Conservation (phyloP, 2,113 vertebrate genomes). For the Triplophysa tibetana region DNA sequence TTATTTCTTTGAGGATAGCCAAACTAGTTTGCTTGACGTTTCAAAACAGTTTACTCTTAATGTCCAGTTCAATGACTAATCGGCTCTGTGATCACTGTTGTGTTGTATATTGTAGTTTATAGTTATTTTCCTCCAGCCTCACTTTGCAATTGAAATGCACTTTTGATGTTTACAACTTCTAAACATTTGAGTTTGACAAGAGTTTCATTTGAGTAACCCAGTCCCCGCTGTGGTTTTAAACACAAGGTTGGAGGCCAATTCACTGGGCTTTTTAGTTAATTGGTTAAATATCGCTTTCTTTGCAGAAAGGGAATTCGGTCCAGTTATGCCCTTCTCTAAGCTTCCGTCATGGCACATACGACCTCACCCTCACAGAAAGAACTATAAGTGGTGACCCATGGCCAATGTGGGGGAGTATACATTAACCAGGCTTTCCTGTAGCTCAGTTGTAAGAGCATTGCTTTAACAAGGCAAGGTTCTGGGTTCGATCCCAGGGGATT, state of each 20-base stretch:
- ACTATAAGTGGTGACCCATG: background rate
- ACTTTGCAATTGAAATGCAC: constrained; percentile 63
- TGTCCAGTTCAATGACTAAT: constrained; percentile 27
- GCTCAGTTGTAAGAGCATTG: no score
- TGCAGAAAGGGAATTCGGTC: constrained; percentile 48
- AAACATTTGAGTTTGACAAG: constrained; percentile 68
- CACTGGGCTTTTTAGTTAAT: constrained; percentile 55
- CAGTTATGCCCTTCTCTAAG: constrained; percentile 25
- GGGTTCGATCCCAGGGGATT: no score
- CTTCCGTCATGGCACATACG: background rate
- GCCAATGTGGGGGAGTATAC: no score
- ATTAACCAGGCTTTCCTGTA: no score
- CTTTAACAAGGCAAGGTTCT: no score
- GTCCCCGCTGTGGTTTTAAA: background rate
- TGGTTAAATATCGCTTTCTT: constrained; percentile 38
- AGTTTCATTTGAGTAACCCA: constrained; percentile 59
- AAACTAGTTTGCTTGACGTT: background rate
- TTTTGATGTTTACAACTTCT: constrained; percentile 65
- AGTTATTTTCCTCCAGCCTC: constrained; percentile 37
- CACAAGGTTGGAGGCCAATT: constrained; percentile 52
- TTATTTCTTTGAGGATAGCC: constrained; percentile 20
- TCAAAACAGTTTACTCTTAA: background rate
- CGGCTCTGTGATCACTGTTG: constrained; percentile 30
- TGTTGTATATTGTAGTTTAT: constrained; percentile 31
- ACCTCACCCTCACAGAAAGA: background rate